Base-by-base conservation (phyloP, 1,140 invertebrate genomes). In the Bombus breviceps region DNA sequence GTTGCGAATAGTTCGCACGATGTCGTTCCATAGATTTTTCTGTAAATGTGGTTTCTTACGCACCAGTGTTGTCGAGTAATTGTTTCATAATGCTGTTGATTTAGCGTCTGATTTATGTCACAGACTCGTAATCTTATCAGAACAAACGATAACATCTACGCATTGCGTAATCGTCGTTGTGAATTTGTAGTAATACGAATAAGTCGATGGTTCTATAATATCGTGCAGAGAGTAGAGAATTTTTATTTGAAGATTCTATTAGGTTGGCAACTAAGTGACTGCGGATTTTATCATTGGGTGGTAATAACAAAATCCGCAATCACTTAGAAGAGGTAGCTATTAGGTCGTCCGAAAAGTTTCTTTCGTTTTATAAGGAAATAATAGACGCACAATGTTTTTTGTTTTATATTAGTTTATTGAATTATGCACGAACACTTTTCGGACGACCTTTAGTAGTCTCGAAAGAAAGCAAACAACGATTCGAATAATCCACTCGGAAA, bases 111-210 rank as follows among this genome's bases (percentile, higher is more conserved):
- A 39, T 76, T 59, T 59, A n/a, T 59, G 34, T 39, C 34, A 10
- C 18, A 76, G 25, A 59, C 5, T n/a, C 8, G n/a, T n/a, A 76
- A 76, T 62, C 53, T 76, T 76, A 76, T 62, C 74, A 15, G n/a
- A 32, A 22, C 6, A 12, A 28, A 13, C 8, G 18, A 12, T 37
- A 34, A 18, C 39, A 59, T 76, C 34, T 57, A 2, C 8, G 8
- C 32, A 37, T 68, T 34, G 34, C 8, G 18, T 34, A 53, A 22
- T 53, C 1, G 6, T 22, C 47, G 15, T 53, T 22, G 47, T 22
- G 18, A 8, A 53, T 53, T 53, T 22, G 22, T 53, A 53, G 28
- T 5, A 62, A 13, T n/a, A 62, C 57, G 4, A 62, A 62, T 13
- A 62, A 62, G 10, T 62, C 0, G 25, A 9, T 12, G 9, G 25